Evolutionary conservation across 2,888 invertebrate genomes (phyloP).

Genomic region (Drosophila formosana): DNA sequence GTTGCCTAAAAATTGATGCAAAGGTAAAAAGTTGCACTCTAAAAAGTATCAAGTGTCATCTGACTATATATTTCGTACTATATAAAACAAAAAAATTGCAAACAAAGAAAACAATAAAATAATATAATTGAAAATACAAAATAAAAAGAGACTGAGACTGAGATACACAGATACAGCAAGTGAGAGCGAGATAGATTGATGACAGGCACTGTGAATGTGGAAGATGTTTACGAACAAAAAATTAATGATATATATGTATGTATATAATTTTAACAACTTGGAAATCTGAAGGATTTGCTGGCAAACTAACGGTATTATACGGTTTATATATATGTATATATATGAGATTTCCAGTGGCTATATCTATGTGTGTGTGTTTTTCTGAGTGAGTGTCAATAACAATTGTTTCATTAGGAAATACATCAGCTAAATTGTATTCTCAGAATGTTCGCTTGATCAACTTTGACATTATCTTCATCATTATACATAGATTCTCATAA

Average conservation of each 20-base stretch:
- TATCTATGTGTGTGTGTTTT: slow-evolving; percentile 5
- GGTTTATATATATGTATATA: slow-evolving; percentile 13
- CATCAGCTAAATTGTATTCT: slow-evolving; percentile 12
- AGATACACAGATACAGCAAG: neutral
- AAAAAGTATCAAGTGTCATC: slow-evolving; percentile 54
- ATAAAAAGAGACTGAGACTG: neutral
- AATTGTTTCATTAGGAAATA: slow-evolving; percentile 55
- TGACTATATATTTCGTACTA: slow-evolving; percentile 22
- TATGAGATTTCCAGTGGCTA: slow-evolving; percentile 7
- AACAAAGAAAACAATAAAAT: slow-evolving; percentile 7
- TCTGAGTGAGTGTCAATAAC: slow-evolving; percentile 42
- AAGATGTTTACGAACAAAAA: slow-evolving; percentile 10
- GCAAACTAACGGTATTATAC: slow-evolving; percentile 10
- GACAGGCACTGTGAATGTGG: slow-evolving; percentile 55
- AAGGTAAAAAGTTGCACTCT: slow-evolving; percentile 72
- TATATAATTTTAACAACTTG: slow-evolving; percentile 4
- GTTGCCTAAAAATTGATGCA: slow-evolving; percentile 69
- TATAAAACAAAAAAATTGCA: slow-evolving; percentile 15
- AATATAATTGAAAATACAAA: neutral
- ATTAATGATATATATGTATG: neutral
- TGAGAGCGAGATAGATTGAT: slow-evolving; percentile 22
- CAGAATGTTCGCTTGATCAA: slow-evolving; percentile 15
- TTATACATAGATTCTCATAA: slow-evolving; percentile 34
- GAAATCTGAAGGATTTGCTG: slow-evolving; percentile 7
- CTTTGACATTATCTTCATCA: slow-evolving; percentile 20